A percentile compares a stretch with the other conserved stretches of the same genome.
Evolutionary conservation across 64 coral and sea anemone genomes (phyloP).

Genomic region (Montipora foliosa): DNA sequence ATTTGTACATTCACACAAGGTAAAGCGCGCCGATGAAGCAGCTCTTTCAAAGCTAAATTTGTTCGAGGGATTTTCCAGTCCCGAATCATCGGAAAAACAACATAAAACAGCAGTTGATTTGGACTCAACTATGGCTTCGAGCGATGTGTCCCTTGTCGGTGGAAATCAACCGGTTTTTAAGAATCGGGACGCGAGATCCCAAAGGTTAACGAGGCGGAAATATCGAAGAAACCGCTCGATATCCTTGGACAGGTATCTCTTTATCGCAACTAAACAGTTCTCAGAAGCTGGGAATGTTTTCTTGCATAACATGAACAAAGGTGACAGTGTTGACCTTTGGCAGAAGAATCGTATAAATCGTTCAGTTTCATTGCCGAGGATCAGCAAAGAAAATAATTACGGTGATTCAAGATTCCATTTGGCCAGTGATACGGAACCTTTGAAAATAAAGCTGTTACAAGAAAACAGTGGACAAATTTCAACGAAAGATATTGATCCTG

Average conservation of each 20-base stretch:
- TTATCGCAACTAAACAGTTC: constrained; percentile 8
- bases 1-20: constrained; percentile 96
- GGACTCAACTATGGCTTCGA: constrained; percentile 1
- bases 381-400: neutral
- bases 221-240: constrained; percentile 15
- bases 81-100: neutral
- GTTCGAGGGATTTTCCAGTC: constrained; percentile 14
- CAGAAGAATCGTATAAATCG: constrained; percentile 11
- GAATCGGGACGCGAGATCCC: neutral
- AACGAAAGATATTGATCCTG: neutral
- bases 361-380: constrained; percentile 34
- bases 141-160: neutral
- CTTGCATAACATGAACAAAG: neutral
- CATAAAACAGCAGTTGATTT: neutral
- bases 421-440: neutral
- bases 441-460: neutral
- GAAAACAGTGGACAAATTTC: neutral
- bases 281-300: constrained; percentile 17
- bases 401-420: neutral
- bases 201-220: neutral
- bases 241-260: constrained; percentile 32
- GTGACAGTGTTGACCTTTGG: neutral
- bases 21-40: constrained; percentile 66
- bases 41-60: constrained; percentile 26
- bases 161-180: neutral